These are phyloP conservation scores for Nudaria mundana DNA, from an alignment of 2,888 invertebrate species.

Conservation along the genomic window DNA sequence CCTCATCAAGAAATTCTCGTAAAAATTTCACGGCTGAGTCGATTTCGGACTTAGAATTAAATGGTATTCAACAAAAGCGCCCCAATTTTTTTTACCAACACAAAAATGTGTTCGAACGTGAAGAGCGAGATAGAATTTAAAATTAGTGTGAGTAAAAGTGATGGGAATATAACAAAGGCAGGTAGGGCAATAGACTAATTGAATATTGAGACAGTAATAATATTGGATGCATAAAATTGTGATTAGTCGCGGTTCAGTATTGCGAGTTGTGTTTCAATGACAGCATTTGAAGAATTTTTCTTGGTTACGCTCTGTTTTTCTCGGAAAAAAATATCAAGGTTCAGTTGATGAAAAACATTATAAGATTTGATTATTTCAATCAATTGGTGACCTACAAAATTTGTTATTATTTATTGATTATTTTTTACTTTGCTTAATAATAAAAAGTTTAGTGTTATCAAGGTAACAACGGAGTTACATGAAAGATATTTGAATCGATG, in stretches of 20 bases:
- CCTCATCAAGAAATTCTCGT: conserved; percentile 20
- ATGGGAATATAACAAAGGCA: conserved; percentile 48
- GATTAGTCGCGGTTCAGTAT: conserved; percentile 23
- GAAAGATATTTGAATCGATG: too few species aligned
- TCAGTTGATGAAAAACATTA: conserved; percentile 3
- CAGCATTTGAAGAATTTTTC: conserved; percentile 2
- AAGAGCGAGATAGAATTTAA: conserved; percentile 12
- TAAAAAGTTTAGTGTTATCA: too few species aligned
- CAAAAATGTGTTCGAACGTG: conserved; percentile 34
- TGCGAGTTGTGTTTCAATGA: conserved; percentile 14
- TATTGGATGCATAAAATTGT: conserved; percentile 30
- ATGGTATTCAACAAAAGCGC: conserved; percentile 23
- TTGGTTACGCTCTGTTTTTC: conserved; percentile 14
- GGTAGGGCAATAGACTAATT: conserved; percentile 52
- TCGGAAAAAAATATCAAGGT: conserved; percentile 8
- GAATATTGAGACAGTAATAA: conserved; percentile 40
- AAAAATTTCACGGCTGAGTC: conserved; percentile 32
- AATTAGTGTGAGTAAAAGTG: conserved; percentile 23
- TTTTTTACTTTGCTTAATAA: too few species aligned
- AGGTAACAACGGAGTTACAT: too few species aligned
- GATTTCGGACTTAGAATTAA: conserved; percentile 17
- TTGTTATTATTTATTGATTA: too few species aligned
- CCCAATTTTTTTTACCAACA: conserved; percentile 15
- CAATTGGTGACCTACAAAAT: not conserved
- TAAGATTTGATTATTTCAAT: too few species aligned